Conservation (phyloP, 2,888 invertebrate genomes). For the Cosmia pyralina region DNA sequence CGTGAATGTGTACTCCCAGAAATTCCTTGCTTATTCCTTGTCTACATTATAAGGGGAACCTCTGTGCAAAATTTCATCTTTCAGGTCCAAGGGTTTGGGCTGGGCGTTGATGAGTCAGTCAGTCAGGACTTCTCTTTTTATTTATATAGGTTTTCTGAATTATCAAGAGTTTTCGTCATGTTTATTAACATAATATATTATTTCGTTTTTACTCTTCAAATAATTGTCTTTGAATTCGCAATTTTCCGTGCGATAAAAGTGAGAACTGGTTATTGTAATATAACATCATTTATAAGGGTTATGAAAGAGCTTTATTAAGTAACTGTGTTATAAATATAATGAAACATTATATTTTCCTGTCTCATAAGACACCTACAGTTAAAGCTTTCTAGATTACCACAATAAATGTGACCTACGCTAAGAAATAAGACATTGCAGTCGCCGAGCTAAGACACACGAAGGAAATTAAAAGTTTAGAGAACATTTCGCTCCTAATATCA, state of each 20-base stretch:
- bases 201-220: not conserved
- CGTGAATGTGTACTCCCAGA: no score
- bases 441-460: constrained; percentile 22
- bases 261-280: not conserved
- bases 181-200: not conserved
- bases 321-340: constrained; percentile 21
- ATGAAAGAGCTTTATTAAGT: constrained; percentile 8
- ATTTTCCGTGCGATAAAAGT: not conserved
- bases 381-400: constrained; percentile 19
- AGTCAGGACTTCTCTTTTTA: no score
- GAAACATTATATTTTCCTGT: constrained; percentile 5
- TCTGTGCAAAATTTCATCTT: no score
- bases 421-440: constrained; percentile 36
- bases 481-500: constrained; percentile 30
- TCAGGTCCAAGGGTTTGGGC: no score
- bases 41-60: no score
- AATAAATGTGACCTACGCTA: constrained; percentile 31
- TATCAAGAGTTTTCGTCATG: not conserved
- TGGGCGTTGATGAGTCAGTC: no score
- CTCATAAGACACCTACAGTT: constrained; percentile 18
- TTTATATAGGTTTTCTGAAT: no score
- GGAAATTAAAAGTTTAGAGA: constrained; percentile 54
- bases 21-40: no score
- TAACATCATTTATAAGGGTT: constrained; percentile 3
- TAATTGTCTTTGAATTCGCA: not conserved